These are phyloP conservation scores for Marmota flaviventris DNA, from an alignment of 2,113 vertebrate species.

Conservation along the genomic window DNA sequence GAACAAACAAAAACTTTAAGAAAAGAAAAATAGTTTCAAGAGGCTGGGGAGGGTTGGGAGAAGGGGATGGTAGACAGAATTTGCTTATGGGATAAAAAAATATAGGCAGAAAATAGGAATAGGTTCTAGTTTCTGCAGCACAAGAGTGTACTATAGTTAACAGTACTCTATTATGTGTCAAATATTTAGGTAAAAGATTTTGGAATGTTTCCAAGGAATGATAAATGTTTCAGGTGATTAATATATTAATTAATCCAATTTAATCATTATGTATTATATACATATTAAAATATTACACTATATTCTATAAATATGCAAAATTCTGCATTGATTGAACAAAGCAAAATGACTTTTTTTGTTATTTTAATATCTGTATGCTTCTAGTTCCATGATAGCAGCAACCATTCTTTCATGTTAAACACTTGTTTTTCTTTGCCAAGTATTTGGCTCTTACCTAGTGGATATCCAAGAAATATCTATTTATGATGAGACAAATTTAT, in stretches of 20 bases:
- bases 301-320: neutral
- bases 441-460: neutral
- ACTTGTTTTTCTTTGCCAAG: neutral
- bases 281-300: neutral
- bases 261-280: neutral
- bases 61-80: neutral
- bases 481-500: neutral
- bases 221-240: neutral
- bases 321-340: neutral
- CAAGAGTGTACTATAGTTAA: neutral
- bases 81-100: neutral
- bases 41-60: no score
- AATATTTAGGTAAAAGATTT: no score
- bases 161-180: no score
- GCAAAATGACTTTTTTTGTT: neutral
- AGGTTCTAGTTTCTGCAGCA: neutral
- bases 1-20: no score
- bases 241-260: neutral
- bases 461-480: neutral
- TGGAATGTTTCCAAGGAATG: neutral
- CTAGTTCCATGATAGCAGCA: neutral
- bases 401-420: neutral
- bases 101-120: neutral
- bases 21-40: neutral
- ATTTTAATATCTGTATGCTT: neutral